Conservation (phyloP, 2,888 invertebrate species). For the Spialia ferax region DNA sequence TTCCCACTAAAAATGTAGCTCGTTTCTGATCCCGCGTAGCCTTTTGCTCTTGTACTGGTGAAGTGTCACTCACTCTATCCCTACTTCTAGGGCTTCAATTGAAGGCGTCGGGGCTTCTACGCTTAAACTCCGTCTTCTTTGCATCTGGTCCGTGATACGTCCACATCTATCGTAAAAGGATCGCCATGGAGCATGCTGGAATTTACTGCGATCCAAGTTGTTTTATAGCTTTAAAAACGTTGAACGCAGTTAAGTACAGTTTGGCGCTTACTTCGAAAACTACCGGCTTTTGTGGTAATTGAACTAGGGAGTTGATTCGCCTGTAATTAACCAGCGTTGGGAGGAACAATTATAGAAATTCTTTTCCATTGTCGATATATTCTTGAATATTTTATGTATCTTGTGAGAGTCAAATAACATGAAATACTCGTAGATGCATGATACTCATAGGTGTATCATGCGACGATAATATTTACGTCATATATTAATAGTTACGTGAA, state of each 20-base stretch:
- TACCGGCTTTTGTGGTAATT: neutral
- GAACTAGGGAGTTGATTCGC: neutral
- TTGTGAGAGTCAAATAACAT: no score
- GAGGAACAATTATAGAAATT: no score
- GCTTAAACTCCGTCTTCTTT: neutral
- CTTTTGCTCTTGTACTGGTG: no score
- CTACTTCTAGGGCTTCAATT: neutral
- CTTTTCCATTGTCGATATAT: no score
- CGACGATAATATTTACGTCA: no score
- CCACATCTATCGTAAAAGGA: slow-evolving; percentile 15
- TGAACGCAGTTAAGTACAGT: slow-evolving; percentile 17
- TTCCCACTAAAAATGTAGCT: no score
- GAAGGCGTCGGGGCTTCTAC: neutral
- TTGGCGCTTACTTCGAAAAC: neutral
- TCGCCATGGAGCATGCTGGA: slow-evolving; percentile 12
- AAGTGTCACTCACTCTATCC: neutral
- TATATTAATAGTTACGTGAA: no score
- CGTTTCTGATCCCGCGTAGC: neutral
- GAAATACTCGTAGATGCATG: no score
- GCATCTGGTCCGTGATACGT: neutral
- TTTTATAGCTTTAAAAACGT: slow-evolving; percentile 28
- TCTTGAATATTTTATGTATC: no score
- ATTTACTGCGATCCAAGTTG: slow-evolving; percentile 22
- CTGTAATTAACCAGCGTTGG: no score
- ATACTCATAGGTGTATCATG: no score